Conservation (phyloP, 2,888 invertebrate genomes). For the Diogma glabrata region DNA sequence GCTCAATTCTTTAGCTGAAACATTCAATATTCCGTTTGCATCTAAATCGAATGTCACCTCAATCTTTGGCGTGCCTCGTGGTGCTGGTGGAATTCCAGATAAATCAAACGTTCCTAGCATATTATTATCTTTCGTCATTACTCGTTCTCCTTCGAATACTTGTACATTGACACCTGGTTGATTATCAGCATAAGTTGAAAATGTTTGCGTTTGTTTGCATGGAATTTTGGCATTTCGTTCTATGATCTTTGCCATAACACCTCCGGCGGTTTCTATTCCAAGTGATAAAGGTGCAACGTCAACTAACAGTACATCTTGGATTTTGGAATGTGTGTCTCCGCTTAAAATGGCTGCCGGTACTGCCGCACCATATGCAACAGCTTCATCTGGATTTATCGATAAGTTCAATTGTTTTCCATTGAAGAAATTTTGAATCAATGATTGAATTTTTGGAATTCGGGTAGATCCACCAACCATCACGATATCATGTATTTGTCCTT, state of each 20-base stretch:
- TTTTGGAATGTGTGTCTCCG: conserved; percentile 55
- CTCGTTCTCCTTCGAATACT: conserved; percentile 67
- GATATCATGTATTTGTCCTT: conserved; percentile 61
- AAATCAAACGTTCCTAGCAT: conserved; percentile 93
- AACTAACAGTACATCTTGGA: conserved; percentile 60
- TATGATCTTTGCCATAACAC: conserved; percentile 68
- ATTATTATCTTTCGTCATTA: conserved; percentile 94
- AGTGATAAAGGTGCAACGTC: conserved; percentile 58
- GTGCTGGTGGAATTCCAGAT: conserved; percentile 91
- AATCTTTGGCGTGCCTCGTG: conserved; percentile 77
- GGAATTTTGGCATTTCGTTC: conserved; percentile 61
- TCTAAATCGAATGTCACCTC: conserved; percentile 78
- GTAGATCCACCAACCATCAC: conserved; percentile 75
- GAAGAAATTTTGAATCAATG: conserved; percentile 62
- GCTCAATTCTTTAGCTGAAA: conserved; percentile 60
- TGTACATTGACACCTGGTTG: conserved; percentile 64
- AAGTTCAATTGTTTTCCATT: conserved; percentile 58
- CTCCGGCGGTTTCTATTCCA: conserved; percentile 68
- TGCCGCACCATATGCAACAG: conserved; percentile 68
- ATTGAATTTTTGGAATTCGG: conserved; percentile 68
- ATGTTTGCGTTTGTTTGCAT: conserved; percentile 58
- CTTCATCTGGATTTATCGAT: conserved; percentile 71
- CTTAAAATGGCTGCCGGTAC: conserved; percentile 61
- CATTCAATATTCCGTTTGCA: conserved; percentile 92
- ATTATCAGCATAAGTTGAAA: conserved; percentile 72